Evolutionary conservation across 2,888 invertebrate genomes (phyloP).

Genomic region (Aspidiotus destructor): DNA sequence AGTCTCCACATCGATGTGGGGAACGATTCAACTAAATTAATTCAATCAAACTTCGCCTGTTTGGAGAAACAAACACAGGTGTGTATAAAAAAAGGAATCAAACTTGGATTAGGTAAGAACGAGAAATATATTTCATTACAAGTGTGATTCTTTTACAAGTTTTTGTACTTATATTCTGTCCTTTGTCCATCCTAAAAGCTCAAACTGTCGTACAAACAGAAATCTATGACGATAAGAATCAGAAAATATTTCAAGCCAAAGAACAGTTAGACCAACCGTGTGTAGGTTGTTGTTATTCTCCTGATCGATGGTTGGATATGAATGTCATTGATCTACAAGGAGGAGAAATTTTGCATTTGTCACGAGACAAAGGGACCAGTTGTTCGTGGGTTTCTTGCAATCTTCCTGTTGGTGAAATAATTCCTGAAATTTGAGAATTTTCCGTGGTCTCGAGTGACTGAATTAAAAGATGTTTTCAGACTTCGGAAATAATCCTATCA

Average conservation of each 20-base stretch:
- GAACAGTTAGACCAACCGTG: not conserved
- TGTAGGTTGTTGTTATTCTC: slow-evolving; percentile 2
- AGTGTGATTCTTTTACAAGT: not conserved
- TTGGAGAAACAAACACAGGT: not conserved
- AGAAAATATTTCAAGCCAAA: slow-evolving; percentile 9
- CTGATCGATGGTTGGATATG: slow-evolving; percentile 3
- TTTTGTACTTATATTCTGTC: not conserved
- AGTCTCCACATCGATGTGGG: not conserved
- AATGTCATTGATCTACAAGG: not conserved
- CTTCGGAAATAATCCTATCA: not conserved
- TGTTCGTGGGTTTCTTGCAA: not conserved
- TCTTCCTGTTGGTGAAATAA: not conserved
- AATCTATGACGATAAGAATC: not conserved
- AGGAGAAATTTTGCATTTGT: not conserved
- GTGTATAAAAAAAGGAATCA: slow-evolving; percentile 7
- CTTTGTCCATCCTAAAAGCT: not conserved
- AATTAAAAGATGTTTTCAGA: not conserved
- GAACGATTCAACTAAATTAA: not conserved
- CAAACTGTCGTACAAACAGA: not conserved
- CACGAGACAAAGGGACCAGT: not conserved
- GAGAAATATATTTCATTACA: not conserved
- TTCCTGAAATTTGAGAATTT: not conserved
- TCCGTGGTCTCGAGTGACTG: too few species aligned
- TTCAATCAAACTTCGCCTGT: not conserved
- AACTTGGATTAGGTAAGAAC: slow-evolving; percentile 4